Evolutionary conservation across 92 coral and sea anemone species (phyloP).

Genomic region (Micromussa lordhowensis): DNA sequence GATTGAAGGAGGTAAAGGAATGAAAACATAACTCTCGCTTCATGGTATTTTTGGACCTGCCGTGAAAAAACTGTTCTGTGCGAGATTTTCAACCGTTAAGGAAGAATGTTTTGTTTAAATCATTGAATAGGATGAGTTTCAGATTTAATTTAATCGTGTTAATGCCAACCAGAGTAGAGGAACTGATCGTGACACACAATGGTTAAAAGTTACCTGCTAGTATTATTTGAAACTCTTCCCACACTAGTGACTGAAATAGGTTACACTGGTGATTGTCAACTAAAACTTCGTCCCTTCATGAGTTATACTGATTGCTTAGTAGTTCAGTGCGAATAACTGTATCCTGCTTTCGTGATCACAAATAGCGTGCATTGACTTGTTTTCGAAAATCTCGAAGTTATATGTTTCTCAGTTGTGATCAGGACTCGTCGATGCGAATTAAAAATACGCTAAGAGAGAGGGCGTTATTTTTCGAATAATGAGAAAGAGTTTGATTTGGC

Average conservation of each 20-base stretch:
- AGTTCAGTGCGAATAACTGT: not conserved
- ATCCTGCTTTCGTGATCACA: constrained; percentile 22
- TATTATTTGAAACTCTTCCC: not conserved
- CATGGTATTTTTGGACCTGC: not conserved
- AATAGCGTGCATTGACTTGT: not conserved
- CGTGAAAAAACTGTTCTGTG: not conserved
- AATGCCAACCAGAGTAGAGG: not conserved
- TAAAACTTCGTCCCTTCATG: not conserved
- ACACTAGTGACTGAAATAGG: constrained; percentile 4
- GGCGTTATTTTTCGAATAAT: not conserved
- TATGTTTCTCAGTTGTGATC: not conserved
- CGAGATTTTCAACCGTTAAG: constrained; percentile 20
- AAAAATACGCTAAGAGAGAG: not conserved
- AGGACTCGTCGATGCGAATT: not conserved
- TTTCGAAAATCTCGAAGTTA: constrained; percentile 3
- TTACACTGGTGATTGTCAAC: not conserved
- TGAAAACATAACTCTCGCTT: not conserved
- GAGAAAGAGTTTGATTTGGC: not conserved
- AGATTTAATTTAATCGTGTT: not conserved
- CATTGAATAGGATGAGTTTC: constrained; percentile 14
- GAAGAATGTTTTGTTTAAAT: constrained; percentile 10
- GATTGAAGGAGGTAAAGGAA: not conserved
- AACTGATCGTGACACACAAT: not conserved
- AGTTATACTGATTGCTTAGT: not conserved
- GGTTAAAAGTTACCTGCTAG: not conserved